These are phyloP conservation scores for Branchinecta sandiegonensis DNA, from an alignment of 2,888 invertebrate genomes.

Conservation along the genomic window DNA sequence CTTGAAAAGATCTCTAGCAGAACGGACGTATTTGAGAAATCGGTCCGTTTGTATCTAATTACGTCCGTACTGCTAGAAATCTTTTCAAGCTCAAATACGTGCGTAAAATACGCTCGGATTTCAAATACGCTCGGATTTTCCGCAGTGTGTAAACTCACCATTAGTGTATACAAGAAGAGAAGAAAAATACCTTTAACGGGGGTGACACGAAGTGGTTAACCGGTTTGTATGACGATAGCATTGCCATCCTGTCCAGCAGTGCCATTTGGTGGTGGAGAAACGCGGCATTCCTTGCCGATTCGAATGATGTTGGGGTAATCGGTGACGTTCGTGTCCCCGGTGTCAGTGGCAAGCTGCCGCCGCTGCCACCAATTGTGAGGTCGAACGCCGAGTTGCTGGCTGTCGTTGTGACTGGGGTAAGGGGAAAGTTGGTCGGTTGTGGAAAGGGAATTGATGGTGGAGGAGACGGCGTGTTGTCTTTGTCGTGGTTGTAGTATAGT, in stretches of 20 bases:
- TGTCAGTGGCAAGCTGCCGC: conserved; percentile 13
- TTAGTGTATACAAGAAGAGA: neutral
- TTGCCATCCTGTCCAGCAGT: conserved; percentile 31
- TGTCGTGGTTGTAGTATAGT: conserved; percentile 50
- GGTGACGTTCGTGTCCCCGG: conserved; percentile 17
- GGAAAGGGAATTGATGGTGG: conserved; percentile 23
- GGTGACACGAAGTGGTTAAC: conserved; percentile 32
- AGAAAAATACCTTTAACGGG: conserved; percentile 37
- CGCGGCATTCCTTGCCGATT: conserved; percentile 5
- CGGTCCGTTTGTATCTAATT: too few species aligned
- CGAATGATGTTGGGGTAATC: conserved; percentile 16
- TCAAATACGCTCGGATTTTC: too few species aligned
- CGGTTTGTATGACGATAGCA: conserved; percentile 27
- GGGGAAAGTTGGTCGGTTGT: conserved; percentile 19
- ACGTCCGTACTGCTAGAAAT: too few species aligned
- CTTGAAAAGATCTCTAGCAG: too few species aligned
- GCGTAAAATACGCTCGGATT: too few species aligned
- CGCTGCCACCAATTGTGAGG: conserved; percentile 13
- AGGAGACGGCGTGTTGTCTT: conserved; percentile 21
- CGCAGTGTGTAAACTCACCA: too few species aligned
- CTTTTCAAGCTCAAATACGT: too few species aligned
- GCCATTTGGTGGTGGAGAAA: conserved; percentile 22
- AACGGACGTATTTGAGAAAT: too few species aligned
- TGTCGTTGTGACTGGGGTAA: conserved; percentile 25
- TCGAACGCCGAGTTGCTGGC: conserved; percentile 20